Evolutionary conservation across 2,797 vertebrate genomes (phyloP).

Genomic region (Mormyrus proboscirostris): DNA sequence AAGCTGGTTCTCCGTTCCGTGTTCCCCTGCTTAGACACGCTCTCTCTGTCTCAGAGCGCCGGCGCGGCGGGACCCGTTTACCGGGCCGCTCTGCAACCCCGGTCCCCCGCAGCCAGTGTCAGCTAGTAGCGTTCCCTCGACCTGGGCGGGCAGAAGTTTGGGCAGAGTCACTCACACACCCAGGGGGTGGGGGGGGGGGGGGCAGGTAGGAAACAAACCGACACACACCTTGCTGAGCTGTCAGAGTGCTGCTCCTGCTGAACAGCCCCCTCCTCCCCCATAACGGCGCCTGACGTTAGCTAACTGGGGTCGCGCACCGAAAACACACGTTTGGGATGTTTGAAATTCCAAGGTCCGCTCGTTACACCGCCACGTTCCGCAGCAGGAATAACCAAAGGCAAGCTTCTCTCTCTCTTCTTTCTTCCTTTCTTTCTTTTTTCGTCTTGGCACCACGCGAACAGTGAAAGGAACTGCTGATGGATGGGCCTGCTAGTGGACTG

Average conservation of each 20-base stretch:
- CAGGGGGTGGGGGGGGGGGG: background rate
- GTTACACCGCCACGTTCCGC: background rate
- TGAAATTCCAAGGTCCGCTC: background rate
- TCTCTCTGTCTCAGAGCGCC: slow-evolving; percentile 33
- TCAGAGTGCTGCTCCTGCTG: background rate
- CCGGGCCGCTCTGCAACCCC: background rate
- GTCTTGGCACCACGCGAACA: background rate
- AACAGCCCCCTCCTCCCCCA: background rate
- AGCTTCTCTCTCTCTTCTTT: background rate
- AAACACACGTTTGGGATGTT: background rate
- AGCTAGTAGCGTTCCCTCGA: slow-evolving; percentile 47
- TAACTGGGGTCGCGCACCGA: background rate
- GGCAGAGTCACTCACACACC: slow-evolving; percentile 27
- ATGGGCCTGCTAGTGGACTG: background rate
- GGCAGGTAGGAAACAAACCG: background rate
- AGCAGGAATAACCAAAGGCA: slow-evolving; percentile 9
- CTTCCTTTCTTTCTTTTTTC: background rate
- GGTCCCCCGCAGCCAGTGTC: slow-evolving; percentile 38
- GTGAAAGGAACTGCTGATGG: background rate
- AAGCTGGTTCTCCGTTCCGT: slow-evolving; percentile 46
- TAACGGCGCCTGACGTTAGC: background rate
- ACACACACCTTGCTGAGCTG: slow-evolving; percentile 1
- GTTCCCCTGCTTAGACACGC: slow-evolving; percentile 32
- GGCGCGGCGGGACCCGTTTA: slow-evolving; percentile 14
- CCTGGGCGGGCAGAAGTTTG: slow-evolving; percentile 41